These are phyloP conservation scores for Callospermophilus lateralis DNA, from an alignment of 2,113 vertebrate genomes.

Conservation along the genomic window DNA sequence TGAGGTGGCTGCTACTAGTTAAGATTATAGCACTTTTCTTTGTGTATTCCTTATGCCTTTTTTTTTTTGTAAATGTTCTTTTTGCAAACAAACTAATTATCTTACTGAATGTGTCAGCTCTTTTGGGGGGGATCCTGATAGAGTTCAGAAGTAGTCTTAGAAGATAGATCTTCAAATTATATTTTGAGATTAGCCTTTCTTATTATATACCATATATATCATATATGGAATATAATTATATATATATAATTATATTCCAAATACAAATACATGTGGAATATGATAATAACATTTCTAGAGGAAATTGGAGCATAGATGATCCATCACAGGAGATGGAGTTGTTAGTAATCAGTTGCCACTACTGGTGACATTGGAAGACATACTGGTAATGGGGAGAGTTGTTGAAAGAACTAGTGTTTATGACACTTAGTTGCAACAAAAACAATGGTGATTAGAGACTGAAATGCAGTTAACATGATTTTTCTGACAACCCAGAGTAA, in stretches of 20 bases:
- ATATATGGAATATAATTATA: no score
- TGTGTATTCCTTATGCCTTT: neutral
- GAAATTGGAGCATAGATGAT: neutral
- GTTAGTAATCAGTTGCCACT: neutral
- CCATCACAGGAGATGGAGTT: neutral
- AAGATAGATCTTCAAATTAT: neutral
- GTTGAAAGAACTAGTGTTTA: neutral
- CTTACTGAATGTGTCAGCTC: neutral
- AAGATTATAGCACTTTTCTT: neutral
- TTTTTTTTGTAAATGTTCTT: neutral
- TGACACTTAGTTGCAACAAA: neutral
- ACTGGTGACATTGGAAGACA: neutral
- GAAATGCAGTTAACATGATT: neutral
- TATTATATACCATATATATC: no score
- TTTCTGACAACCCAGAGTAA: neutral
- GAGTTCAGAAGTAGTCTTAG: neutral
- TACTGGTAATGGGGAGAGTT: neutral
- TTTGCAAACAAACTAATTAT: conserved; percentile 11
- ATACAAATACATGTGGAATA: neutral
- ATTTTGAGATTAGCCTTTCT: neutral
- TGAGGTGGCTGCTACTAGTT: neutral
- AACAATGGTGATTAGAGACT: neutral
- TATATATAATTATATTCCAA: neutral
- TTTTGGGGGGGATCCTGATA: neutral
- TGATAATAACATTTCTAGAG: neutral